Base-by-base conservation (phyloP, 2,888 invertebrate genomes). In the Volucella bombylans region DNA sequence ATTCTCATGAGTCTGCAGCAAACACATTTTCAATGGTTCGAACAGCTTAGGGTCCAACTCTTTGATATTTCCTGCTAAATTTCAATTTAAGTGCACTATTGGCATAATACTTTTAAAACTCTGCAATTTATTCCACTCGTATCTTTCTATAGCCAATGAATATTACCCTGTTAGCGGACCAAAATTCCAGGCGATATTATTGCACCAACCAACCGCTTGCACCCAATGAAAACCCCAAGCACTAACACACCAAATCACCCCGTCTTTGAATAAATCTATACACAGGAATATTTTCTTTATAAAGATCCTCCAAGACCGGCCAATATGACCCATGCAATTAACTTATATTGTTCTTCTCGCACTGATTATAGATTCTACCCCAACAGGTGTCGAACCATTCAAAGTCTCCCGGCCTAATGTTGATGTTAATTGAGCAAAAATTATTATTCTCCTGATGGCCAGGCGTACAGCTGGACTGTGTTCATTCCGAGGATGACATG, bases 361-460 rank as follows among this genome's bases (percentile, higher is more conserved):
- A n/a, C 69, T 99, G 94, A 87, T 95, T 94, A 89, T 97, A 96
- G 88, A 99, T 96, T 43, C 96, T 96, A 86, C 99, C 99, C 99
- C 99, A 99, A 92, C 99, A 99, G 18, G 97, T 96, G 91, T 99
- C 98, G 93, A 99, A 99, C 99, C 99, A 99, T 92, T 99, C 99
- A 92, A 99, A 99, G 93, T 99, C 99, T 14, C 99, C 99, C 15
- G 99, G 99, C 0, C 99, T 99, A 90, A 99, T 99, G 92, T 99
- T 99, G 88, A 99, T 97, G 91, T 99, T 99, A 89, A 99, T 97
- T 43, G 98, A 98, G 92, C 98, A 99, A 92, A 98, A 99, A 92
- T 98, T 99, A 92, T 99, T 99, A 93, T 99, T 99, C 92, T 99
- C 99, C 92, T 99, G 99, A 92, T 99, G 99, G 10, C 99, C 99